phyloP scores from a whole-genome alignment of 2,797 vertebrate genomes.

The Periparus ater region DNA sequence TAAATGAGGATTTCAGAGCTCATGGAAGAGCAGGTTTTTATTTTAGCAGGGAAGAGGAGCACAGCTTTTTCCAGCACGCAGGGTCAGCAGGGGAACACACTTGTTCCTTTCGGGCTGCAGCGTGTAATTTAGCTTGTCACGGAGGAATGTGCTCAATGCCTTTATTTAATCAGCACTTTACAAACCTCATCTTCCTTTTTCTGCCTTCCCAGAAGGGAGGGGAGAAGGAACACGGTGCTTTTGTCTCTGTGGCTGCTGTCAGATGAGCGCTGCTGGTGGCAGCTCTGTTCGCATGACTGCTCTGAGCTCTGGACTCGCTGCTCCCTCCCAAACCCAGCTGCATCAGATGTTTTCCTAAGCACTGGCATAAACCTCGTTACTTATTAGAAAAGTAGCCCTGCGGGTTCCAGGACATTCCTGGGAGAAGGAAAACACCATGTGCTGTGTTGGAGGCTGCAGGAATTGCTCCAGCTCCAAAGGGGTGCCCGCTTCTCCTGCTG shows the following conservation, averaged over 20 bases:
- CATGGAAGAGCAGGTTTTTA: too few species aligned
- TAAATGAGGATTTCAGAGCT: too few species aligned
- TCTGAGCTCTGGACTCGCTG: not conserved
- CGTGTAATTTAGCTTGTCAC: slow-evolving; percentile 61
- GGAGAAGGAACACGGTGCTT: slow-evolving; percentile 22
- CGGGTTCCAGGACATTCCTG: not conserved
- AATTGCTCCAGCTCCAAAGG: not conserved
- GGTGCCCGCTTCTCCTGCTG: not conserved
- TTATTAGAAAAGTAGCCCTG: not conserved
- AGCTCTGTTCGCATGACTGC: slow-evolving; percentile 30
- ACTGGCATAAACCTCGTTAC: not conserved
- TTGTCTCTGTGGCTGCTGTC: slow-evolving; percentile 18
- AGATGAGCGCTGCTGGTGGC: slow-evolving; percentile 13
- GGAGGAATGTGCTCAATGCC: slow-evolving; percentile 57
- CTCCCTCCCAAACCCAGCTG: not conserved
- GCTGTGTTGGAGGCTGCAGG: not conserved
- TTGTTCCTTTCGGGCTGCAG: slow-evolving; percentile 15
- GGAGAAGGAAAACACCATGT: not conserved
- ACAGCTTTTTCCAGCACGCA: too few species aligned
- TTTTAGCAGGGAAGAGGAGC: too few species aligned
- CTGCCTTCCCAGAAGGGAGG: not conserved
- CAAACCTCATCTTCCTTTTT: slow-evolving; percentile 18
- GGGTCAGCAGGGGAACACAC: slow-evolving; percentile 14
- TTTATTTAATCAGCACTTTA: not conserved
- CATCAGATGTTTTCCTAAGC: not conserved